These are phyloP conservation scores for Thalpophila matura DNA, from an alignment of 2,888 invertebrate genomes.

Conservation along the genomic window DNA sequence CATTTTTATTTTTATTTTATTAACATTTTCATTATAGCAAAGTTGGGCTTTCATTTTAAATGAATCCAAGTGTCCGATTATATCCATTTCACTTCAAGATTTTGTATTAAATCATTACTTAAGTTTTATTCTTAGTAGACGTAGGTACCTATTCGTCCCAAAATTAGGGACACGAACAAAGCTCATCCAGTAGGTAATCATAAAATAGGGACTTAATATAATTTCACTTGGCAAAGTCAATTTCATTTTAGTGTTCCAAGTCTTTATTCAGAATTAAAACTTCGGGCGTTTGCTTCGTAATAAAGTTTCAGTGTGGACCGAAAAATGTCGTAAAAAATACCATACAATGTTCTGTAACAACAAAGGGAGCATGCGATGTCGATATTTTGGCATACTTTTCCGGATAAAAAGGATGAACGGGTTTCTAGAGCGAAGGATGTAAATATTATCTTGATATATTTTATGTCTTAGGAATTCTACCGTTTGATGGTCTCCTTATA, in stretches of 20 bases:
- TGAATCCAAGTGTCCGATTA: constrained; percentile 14
- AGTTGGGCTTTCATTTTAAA: constrained; percentile 3
- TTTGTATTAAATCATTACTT: constrained; percentile 49
- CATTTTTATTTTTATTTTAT: constrained; percentile 22
- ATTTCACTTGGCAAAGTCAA: constrained; percentile 62
- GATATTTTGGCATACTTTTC: constrained; percentile 53
- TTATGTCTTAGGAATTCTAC: constrained; percentile 35
- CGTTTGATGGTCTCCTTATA: constrained; percentile 33
- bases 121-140: constrained; percentile 38
- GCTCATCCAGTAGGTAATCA: constrained; percentile 58
- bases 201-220: constrained; percentile 61
- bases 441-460: constrained; percentile 37
- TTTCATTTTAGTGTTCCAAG: constrained; percentile 62
- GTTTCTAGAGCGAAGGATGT: constrained; percentile 29
- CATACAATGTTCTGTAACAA: constrained; percentile 57
- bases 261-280: constrained; percentile 63
- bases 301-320: constrained; percentile 51
- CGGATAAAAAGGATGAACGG: constrained; percentile 39
- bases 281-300: constrained; percentile 56
- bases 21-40: constrained; percentile 16
- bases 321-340: constrained; percentile 62
- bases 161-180: constrained; percentile 51
- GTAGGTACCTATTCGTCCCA: constrained; percentile 29
- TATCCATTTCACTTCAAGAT: constrained; percentile 18
- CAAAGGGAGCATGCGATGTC: constrained; percentile 39